Evolutionary conservation across 1,140 invertebrate genomes (phyloP), one percentile per base, ranked within the genome.

Genomic region (Lutraria rhynchaena): DNA sequence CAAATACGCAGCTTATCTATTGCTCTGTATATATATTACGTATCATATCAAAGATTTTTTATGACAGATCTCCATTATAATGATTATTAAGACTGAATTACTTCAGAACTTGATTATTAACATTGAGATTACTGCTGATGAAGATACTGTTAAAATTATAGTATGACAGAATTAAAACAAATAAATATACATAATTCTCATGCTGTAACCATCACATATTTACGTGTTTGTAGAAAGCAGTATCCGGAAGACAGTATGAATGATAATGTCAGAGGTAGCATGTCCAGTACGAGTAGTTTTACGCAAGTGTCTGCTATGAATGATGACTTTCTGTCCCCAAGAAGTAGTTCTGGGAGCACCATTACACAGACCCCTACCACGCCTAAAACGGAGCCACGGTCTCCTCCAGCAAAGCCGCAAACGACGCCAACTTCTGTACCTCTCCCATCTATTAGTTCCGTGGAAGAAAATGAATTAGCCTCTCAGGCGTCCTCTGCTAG

Each of bases 301-400:
- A 92, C 90, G 15, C 88, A 92, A 53, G 91, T 92, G 27, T 90
- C 91, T 17, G 88, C 87, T 0, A 86, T 92, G 69, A 87, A 90
- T 49, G 89, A 89, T 15, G 89, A 90, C 44, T 67, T 88, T 31
- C 73, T 87, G 33, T 89, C 89, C 3, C 89, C 89, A 3, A 81
- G 80, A 22, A 89, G 88, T 67, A 57, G 84, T 19, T 86, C 89
- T 15, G 80, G 69, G 15, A 89, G 86, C 61, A 87, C 87, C 3
- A 76, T 89, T 13, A 88, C 87, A 27, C 84, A 86, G 22, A 89
- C 90, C 4, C 87, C 89, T 4, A 83, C 81, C 49, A 71, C 84
- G 1, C 73, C 57, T n/a, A 74, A 78, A 60, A 44, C 44, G 19
- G 61, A 49, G 31, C 53, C 27, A 57, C 51, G 69, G 46, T 55